Percentiles rank a stretch among this genome's conserved stretches.
Evolutionary conservation across 2,797 vertebrate genomes (phyloP).

Genomic region (Enteromius unitaeniatus): DNA sequence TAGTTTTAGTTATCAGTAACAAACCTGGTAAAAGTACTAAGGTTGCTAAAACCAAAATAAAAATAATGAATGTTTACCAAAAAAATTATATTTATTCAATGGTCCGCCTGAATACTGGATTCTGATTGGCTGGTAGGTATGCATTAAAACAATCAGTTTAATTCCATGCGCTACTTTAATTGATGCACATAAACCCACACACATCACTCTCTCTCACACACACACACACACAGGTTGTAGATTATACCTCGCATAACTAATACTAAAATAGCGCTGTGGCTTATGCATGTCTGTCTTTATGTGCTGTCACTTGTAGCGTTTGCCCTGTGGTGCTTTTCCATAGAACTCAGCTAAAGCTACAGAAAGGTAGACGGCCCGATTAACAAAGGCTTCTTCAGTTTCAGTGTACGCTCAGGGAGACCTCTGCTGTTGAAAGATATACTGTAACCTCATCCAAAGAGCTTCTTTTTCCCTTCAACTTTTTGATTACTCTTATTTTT

Average conservation of each 20-base stretch:
- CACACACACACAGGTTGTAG: too few species aligned
- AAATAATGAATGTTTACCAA: too few species aligned
- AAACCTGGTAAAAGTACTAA: too few species aligned
- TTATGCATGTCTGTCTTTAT: neutral
- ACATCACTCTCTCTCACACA: too few species aligned
- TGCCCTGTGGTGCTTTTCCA: conserved; percentile 54
- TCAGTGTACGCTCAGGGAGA: conserved; percentile 58
- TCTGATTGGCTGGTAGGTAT: too few species aligned
- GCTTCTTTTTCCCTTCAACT: neutral
- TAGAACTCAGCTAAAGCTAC: conserved; percentile 20
- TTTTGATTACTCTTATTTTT: neutral
- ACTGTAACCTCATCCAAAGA: neutral
- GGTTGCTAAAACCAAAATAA: too few species aligned
- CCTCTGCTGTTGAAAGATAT: conserved; percentile 69
- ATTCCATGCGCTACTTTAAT: too few species aligned
- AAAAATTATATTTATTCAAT: too few species aligned
- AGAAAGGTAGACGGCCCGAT: conserved; percentile 31
- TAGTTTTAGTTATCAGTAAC: too few species aligned
- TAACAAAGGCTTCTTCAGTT: conserved; percentile 52
- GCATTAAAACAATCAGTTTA: too few species aligned
- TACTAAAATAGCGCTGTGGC: neutral
- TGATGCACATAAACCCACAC: too few species aligned
- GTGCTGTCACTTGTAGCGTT: conserved; percentile 14
- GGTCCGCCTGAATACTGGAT: too few species aligned
- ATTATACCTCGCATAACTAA: neutral